These are phyloP conservation scores for Pomacea canaliculata DNA, from an alignment of 2,888 invertebrate genomes.

Conservation along the genomic window DNA sequence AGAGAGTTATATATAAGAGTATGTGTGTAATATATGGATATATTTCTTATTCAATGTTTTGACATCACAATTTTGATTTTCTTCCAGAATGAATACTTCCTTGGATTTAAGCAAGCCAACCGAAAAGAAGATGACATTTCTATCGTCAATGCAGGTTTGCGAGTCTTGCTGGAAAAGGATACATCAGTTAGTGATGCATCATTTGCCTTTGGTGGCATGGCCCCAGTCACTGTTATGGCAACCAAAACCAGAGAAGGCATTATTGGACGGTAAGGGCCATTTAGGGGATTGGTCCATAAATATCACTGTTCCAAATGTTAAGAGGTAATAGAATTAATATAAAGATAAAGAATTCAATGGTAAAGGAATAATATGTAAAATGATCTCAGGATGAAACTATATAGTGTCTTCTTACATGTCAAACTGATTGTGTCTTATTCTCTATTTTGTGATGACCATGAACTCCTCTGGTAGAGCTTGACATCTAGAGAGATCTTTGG, in stretches of 20 bases:
- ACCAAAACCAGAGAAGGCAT: conserved; percentile 77
- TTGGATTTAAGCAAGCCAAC: conserved; percentile 87
- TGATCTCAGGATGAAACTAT: no score
- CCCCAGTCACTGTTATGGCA: conserved; percentile 84
- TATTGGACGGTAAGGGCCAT: conserved; percentile 61
- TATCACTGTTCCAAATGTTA: not conserved
- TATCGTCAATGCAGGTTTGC: conserved; percentile 86
- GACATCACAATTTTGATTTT: not conserved
- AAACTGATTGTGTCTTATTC: no score
- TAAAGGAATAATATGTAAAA: no score
- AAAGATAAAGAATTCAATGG: not conserved
- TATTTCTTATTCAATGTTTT: no score
- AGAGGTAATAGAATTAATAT: not conserved
- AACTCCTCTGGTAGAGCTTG: no score
- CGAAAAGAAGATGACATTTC: conserved; percentile 95
- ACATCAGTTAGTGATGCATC: conserved; percentile 74
- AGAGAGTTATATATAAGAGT: not conserved
- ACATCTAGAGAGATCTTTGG: no score
- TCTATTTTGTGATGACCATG: no score
- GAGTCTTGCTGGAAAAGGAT: conserved; percentile 27
- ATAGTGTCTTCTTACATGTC: no score
- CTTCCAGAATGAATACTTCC: conserved; percentile 75
- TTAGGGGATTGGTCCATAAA: not conserved
- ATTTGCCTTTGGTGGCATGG: conserved; percentile 93
- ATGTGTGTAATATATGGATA: not conserved